Base-by-base conservation (phyloP, 1,140 invertebrate species). In the Lepidostoma basale region DNA sequence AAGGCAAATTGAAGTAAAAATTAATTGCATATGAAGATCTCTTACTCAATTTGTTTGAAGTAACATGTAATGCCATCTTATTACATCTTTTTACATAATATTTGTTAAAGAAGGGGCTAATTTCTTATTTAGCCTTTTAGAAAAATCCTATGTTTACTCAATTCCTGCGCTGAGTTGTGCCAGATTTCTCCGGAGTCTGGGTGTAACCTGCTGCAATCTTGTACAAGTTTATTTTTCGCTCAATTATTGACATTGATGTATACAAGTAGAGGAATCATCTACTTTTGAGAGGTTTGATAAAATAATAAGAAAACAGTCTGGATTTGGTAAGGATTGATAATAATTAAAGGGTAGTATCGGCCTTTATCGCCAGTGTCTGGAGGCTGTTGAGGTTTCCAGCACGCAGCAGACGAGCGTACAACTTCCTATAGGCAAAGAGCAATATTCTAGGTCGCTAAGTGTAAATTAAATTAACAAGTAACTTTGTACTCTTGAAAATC, bases 401-500 rank as follows among this genome's bases (percentile, higher is more conserved):
- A n/a, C n/a, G n/a, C n/a, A n/a, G n/a, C n/a, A n/a, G n/a, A n/a
- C n/a, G n/a, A n/a, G n/a, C n/a, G 33, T n/a, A 36, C 33, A 36
- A 36, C 4, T 36, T 40, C n/a, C 12, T 47, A 20, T 47, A 47
- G 6, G 22, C 23, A 8, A 20, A 20, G 45, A 22, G 22, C 3
- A 47, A 47, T 20, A 47, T 47, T 40, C n/a, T 47, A 47, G 8
- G 45, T 47, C 23, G 3, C 16, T 47, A 47, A 47, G 22, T 47
- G 16, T 20, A n/a, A 20, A 47, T 20, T 22, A 18, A 47, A 16
- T 22, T 47, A 47, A 9, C 14, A 23, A 60, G 10, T 59, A 60
- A 67, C 56, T 59, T 67, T 25, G 16, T 25, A 44, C 16, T 12
- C 42, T 22, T 67, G 25, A 42, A 62, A 8, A 40, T 42, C 40